Evolutionary conservation across 1,140 invertebrate species (phyloP).

Genomic region (Papilio glaucus): DNA sequence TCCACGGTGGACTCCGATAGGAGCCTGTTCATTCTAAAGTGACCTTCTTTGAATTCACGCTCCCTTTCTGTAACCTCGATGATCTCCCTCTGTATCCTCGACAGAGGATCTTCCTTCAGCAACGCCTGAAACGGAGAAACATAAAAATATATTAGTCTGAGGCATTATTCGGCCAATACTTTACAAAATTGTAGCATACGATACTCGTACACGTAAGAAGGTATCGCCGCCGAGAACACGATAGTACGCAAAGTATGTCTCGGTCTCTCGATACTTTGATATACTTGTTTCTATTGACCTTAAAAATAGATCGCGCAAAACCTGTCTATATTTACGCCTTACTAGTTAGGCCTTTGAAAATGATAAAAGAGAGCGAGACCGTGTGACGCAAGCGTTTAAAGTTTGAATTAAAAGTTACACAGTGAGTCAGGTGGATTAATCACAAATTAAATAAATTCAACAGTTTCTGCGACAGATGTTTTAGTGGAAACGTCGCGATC

Average conservation of each 20-base stretch:
- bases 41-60: slow-evolving; percentile 86
- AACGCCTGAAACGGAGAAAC: slow-evolving; percentile 73
- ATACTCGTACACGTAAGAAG: not conserved
- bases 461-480: slow-evolving; percentile 40
- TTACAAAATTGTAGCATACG: not conserved
- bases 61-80: slow-evolving; percentile 88
- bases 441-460: slow-evolving; percentile 28
- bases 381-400: not conserved
- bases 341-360: slow-evolving; percentile 3
- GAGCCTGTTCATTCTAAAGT: slow-evolving; percentile 80
- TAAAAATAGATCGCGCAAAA: slow-evolving; percentile 32
- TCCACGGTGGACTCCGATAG: slow-evolving; percentile 77
- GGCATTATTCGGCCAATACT: not conserved
- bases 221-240: slow-evolving; percentile 11
- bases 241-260: slow-evolving; percentile 30
- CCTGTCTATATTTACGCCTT: slow-evolving; percentile 25
- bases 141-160: not conserved
- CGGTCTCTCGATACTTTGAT: slow-evolving; percentile 25
- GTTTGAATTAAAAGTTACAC: slow-evolving; percentile 4
- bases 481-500: slow-evolving; percentile 4
- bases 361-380: not conserved
- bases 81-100: slow-evolving; percentile 87
- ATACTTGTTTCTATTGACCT: slow-evolving; percentile 37
- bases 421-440: slow-evolving; percentile 42
- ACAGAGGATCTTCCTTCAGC: slow-evolving; percentile 84